Evolutionary conservation across 2,797 vertebrate genomes (phyloP), one percentile per base, ranked within the genome.

Genomic region (Bovichtus diacanthus): DNA sequence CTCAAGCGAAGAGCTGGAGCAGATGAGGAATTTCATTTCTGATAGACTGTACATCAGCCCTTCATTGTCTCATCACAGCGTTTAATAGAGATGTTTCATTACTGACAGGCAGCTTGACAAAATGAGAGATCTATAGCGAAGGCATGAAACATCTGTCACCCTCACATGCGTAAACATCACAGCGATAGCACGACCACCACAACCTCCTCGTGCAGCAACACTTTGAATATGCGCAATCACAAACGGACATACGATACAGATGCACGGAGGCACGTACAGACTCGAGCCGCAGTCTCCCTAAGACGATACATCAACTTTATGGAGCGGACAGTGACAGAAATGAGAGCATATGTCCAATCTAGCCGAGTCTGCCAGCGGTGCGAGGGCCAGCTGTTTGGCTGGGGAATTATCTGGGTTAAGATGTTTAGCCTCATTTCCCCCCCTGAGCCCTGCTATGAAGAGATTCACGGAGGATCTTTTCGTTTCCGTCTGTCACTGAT

Each of bases 331-430:
- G 70, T 54, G 62, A 79, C 72, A 72, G 51, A 87, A 86, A 88
- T 46, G 75, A 60, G 78, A 86, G 78, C 82, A 81, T 81, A 70
- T 84, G 87, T 84, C 82, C 72, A 73, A 60, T 74, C 63, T n/a
- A 55, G 73, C 36, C 1, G 41, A 77, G 82, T 74, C 70, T 79
- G 89, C 68, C 82, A 87, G 78, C 59, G 6, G 84, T 86, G 84
- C 2, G 6, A 51, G 43, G 53, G 83, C 78, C 89, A 88, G 87
- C 87, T 91, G 90, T 88, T 90, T 82, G 81, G 75, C 76, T 18
- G 58, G 44, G 72, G 59, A 87, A 70, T 87, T 73, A 90, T 89
- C 81, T 86, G 54, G 84, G 86, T 91, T 88, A 87, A 89, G 86
- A 87, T 73, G 76, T 87, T 89, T 83, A 82, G 83, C 73, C 87